Evolutionary conservation across 2,113 vertebrate species (phyloP).

Genomic region (Hemiprocne comata): DNA sequence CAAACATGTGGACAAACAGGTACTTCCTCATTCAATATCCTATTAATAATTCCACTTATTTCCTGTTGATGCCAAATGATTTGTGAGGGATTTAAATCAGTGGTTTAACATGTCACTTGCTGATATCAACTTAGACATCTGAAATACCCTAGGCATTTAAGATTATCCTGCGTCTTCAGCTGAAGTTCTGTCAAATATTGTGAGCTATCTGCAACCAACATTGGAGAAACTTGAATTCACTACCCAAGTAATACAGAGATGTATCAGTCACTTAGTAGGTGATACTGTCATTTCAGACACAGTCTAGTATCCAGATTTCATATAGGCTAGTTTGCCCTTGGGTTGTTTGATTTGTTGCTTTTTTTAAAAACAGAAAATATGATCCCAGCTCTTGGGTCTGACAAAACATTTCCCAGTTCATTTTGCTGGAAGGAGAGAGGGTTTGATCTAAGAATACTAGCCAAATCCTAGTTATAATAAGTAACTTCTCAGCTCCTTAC

Average conservation of each 20-base stretch:
- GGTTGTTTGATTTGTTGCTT: too few relatives aligned
- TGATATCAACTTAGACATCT: background rate
- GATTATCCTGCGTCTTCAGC: background rate
- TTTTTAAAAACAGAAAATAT: background rate
- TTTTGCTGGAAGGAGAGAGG: background rate
- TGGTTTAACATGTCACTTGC: conserved; percentile 12
- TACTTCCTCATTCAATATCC: background rate
- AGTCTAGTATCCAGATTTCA: background rate
- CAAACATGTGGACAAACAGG: conserved; percentile 47
- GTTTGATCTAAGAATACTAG: background rate
- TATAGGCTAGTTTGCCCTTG: too few relatives aligned
- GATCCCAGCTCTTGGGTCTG: background rate
- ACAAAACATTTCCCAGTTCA: background rate
- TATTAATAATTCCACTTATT: conserved; percentile 36
- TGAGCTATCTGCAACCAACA: background rate
- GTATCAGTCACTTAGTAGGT: background rate
- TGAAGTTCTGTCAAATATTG: background rate
- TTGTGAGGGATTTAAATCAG: conserved; percentile 54
- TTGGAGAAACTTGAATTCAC: background rate
- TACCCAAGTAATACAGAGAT: background rate
- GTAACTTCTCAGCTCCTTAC: background rate
- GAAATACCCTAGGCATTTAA: background rate
- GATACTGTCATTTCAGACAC: background rate
- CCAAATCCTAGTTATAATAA: background rate
- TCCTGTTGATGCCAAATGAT: background rate